phyloP scores from a whole-genome alignment of 2,113 vertebrate species.

The Origma solitaria region DNA sequence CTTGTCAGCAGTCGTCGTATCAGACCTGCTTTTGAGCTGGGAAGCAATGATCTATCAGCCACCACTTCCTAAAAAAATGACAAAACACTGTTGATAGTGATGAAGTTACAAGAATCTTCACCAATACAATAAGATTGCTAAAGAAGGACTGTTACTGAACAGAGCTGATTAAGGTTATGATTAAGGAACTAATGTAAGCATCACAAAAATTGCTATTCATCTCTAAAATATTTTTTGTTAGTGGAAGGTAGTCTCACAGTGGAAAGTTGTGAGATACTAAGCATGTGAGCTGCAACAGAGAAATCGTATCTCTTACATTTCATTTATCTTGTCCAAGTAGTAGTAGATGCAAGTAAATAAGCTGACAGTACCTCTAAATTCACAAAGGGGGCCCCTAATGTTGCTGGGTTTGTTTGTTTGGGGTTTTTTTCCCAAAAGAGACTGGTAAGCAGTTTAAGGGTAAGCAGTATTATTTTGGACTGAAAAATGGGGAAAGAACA shows the following conservation, averaged over 20 bases:
- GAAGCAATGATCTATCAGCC: neutral
- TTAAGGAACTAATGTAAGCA: neutral
- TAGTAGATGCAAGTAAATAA: neutral
- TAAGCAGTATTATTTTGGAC: neutral
- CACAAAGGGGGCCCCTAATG: neutral
- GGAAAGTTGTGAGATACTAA: neutral
- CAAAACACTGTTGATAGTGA: neutral
- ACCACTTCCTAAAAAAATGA: neutral
- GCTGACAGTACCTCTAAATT: neutral
- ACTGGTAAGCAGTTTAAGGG: neutral
- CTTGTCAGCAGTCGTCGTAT: neutral
- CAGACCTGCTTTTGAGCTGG: neutral
- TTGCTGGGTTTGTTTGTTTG: fast-evolving
- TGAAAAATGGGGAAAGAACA: neutral
- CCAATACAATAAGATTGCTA: neutral
- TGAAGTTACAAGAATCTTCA: neutral
- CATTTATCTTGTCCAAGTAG: neutral
- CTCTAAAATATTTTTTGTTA: neutral
- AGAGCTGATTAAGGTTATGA: neutral
- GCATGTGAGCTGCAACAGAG: neutral
- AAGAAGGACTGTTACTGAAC: neutral
- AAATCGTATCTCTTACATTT: neutral
- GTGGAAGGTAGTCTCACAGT: neutral
- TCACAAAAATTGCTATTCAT: neutral
- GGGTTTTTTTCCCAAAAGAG: neutral